Conservation (phyloP, 2,888 invertebrate species). For the Drosophila kokeensis region DNA sequence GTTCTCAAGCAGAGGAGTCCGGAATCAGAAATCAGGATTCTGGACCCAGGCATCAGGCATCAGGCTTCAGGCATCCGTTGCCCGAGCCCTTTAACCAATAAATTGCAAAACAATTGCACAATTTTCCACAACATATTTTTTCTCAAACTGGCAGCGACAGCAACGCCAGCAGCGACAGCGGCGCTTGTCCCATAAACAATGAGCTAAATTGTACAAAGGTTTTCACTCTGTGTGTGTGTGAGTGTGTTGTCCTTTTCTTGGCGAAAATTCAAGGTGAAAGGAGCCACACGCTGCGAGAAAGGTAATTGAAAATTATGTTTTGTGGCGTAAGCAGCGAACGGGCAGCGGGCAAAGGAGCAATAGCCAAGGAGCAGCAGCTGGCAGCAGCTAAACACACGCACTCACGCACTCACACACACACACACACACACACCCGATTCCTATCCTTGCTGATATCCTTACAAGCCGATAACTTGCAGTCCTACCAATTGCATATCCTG, state of each 20-base stretch:
- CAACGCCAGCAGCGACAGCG: constrained; percentile 30
- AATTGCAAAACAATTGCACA: constrained; percentile 80
- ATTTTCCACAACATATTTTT: constrained; percentile 73
- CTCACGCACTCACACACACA: constrained; percentile 12
- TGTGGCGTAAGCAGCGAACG: constrained; percentile 67
- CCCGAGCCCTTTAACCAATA: constrained; percentile 71
- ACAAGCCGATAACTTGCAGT: not conserved
- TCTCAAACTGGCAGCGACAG: constrained; percentile 20
- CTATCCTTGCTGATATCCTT: constrained; percentile 6
- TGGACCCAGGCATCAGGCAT: not conserved
- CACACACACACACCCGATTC: not conserved
- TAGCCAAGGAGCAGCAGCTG: constrained; percentile 63
- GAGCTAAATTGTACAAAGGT: constrained; percentile 67
- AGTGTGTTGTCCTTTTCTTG: constrained; percentile 74
- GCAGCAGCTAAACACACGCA: constrained; percentile 36
- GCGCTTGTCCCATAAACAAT: constrained; percentile 76
- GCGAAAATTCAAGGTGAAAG: constrained; percentile 75
- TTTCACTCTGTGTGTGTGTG: constrained; percentile 10
- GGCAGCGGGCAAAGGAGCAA: constrained; percentile 33
- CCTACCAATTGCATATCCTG: not conserved
- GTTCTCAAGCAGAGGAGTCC: not conserved
- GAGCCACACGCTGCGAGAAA: constrained; percentile 80
- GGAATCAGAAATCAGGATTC: not conserved
- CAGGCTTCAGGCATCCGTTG: constrained; percentile 1
- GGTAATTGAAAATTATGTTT: constrained; percentile 81